phyloP scores from a whole-genome alignment of 2,797 vertebrate species.

The Falco columbarius region DNA sequence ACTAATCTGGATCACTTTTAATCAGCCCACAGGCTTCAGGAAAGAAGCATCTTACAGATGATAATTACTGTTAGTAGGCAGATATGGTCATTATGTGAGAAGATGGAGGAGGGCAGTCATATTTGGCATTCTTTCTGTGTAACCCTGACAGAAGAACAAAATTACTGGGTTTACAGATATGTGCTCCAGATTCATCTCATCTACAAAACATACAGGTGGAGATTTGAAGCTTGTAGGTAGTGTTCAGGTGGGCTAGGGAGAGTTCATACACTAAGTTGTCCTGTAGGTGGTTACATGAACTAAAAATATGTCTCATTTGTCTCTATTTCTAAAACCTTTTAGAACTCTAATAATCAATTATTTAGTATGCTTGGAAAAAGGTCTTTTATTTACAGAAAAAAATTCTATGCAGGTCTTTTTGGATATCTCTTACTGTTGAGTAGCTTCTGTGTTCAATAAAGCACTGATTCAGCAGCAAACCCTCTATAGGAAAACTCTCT shows the following conservation, averaged over 20 bases:
- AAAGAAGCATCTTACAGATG: neutral
- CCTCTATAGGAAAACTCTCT: neutral
- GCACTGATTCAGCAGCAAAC: neutral
- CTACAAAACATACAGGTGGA: neutral
- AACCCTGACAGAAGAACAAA: neutral
- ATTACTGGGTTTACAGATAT: neutral
- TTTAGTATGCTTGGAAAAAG: neutral
- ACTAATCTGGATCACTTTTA: neutral
- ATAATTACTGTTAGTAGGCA: neutral
- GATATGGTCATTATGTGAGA: neutral
- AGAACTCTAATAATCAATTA: neutral
- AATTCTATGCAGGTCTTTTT: neutral
- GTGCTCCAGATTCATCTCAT: neutral
- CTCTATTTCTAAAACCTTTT: neutral
- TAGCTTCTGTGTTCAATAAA: neutral
- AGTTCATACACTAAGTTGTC: neutral
- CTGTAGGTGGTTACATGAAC: neutral
- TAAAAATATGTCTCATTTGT: neutral
- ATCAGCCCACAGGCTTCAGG: neutral
- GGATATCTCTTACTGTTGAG: neutral
- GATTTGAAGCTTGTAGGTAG: neutral
- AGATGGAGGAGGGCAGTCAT: neutral
- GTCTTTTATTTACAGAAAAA: neutral
- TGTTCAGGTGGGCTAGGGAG: neutral
- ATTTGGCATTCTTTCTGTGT: neutral